Base-by-base conservation (phyloP, 23 tunicate genomes). In the Oikopleura dioica region DNA sequence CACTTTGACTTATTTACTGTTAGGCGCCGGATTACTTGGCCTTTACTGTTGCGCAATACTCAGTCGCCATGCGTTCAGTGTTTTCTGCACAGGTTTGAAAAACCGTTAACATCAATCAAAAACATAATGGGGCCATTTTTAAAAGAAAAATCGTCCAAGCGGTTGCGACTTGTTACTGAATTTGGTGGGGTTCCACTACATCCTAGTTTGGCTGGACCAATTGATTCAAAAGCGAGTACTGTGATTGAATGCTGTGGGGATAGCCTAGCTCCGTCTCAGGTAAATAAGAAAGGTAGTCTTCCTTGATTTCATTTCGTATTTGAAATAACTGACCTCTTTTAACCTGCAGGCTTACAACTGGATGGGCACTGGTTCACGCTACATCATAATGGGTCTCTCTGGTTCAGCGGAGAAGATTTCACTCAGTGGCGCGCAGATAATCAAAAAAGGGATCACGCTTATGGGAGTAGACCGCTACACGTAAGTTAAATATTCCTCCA, bases 21-120 rank as follows among this genome's bases (percentile, higher is more conserved):
- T 44, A 63, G 72, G 72, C 30, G 72, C 72, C 5, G 72, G 72
- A 16, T 28, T 63, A 63, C 72, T 63, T 63, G 72, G 72, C 33
- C 72, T 63, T 28, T 63, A 63, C 33, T 63, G 72, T 31, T 16
- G 72, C 26, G 72, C 72, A 12, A 28, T 63, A 12, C 33, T 63
- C 5, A 63, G 72, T 28, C 26, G 30, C 2, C 30, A 63, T 28
- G 72, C 72, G 26, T 63, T 63, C 33, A 16, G 5, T 28, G 72
- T 63, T 12, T 63, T 63, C 33, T 23, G 29, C 72, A 31, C 26
- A 12, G 72, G n/a, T n/a, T n/a, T n/a, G n/a, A n/a, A n/a, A n/a
- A n/a, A n/a, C n/a, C n/a, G n/a, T n/a, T n/a, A n/a, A n/a, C n/a
- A n/a, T n/a, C n/a, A n/a, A n/a, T n/a, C n/a, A n/a, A n/a, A n/a